Evolutionary conservation across 2,888 invertebrate species (phyloP).

Genomic region (Bugula neritina): DNA sequence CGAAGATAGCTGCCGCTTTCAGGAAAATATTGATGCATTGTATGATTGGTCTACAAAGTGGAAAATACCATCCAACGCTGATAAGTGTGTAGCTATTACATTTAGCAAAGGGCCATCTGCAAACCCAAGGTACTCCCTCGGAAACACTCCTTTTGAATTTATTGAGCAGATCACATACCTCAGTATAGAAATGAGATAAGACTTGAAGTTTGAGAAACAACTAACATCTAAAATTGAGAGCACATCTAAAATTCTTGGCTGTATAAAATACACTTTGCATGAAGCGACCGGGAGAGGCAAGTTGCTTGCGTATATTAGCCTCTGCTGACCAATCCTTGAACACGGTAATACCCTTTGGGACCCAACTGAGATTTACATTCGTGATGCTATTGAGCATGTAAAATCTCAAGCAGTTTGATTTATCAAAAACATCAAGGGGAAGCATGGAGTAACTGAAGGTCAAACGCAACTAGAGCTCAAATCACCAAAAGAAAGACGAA

Average conservation of each 20-base stretch:
- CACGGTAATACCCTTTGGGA: not conserved
- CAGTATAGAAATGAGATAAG: not conserved
- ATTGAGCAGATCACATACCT: not conserved
- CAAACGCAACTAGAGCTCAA: not conserved
- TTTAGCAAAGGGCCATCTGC: not conserved
- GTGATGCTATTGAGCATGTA: constrained; percentile 1
- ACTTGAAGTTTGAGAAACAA: not conserved
- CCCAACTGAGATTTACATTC: not conserved
- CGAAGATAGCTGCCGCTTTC: not conserved
- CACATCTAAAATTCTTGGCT: not conserved
- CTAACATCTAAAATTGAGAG: not conserved
- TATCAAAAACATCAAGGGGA: not conserved
- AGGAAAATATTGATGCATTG: constrained; percentile 3
- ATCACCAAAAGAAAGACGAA: not conserved
- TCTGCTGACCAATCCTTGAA: not conserved
- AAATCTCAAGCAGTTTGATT: not conserved
- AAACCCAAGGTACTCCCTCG: not conserved
- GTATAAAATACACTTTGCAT: not conserved
- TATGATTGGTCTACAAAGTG: not conserved
- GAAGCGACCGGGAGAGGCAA: not conserved
- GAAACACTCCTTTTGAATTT: not conserved
- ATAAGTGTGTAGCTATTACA: not conserved
- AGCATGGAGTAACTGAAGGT: not conserved
- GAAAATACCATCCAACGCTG: not conserved
- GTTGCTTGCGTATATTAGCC: not conserved